Evolutionary conservation across 2,113 vertebrate genomes (phyloP).

Genomic region (Marmota monax): DNA sequence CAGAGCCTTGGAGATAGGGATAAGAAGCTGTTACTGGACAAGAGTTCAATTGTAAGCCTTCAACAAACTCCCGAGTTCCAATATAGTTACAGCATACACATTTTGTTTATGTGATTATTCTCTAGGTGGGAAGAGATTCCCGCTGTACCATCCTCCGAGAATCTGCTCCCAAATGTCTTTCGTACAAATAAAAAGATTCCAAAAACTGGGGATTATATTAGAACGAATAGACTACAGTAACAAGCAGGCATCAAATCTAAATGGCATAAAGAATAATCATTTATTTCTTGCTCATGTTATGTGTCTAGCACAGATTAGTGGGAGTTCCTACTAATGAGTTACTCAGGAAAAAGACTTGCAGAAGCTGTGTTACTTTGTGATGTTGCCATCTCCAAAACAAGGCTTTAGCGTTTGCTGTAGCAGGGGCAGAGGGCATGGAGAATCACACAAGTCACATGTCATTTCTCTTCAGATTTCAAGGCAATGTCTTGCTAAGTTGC

Average conservation of each 20-base stretch:
- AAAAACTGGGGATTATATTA: neutral
- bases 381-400: neutral
- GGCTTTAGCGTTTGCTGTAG: neutral
- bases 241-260: neutral
- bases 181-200: slow-evolving; percentile 11
- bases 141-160: neutral
- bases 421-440: neutral
- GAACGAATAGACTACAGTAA: neutral
- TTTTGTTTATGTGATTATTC: neutral
- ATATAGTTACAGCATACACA: neutral
- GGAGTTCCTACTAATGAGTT: neutral
- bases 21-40: neutral
- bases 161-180: neutral
- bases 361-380: neutral
- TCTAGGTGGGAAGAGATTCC: neutral
- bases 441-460: neutral
- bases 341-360: neutral
- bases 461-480: neutral
- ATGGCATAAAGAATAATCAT: neutral
- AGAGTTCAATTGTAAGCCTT: neutral
- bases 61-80: neutral
- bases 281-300: neutral
- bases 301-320: neutral
- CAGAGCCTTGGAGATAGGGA: neutral
- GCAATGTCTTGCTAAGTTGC: neutral